phyloP scores from a whole-genome alignment of 2,888 invertebrate species.

The Lycaena phlaeas region DNA sequence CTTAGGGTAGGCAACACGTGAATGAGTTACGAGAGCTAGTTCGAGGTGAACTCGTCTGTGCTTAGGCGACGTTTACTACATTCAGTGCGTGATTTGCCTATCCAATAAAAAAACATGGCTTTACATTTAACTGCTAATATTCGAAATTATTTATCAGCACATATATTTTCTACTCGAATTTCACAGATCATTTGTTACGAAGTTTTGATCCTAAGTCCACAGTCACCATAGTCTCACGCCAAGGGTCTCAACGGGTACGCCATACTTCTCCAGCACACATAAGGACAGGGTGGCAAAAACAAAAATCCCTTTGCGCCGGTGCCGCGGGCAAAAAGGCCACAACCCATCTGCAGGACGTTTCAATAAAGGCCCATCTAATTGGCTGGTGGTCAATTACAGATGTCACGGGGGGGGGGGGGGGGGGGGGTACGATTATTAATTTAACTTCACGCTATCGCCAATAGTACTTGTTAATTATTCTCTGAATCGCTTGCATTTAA shows the following conservation, averaged over 20 bases:
- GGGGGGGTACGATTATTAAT: not conserved
- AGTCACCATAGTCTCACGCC: not conserved
- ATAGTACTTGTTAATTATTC: not conserved
- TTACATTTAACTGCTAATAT: too few relatives aligned
- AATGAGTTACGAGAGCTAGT: too few relatives aligned
- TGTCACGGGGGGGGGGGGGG: not conserved
- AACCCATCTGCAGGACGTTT: constrained; percentile 45
- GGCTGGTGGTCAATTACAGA: constrained; percentile 43
- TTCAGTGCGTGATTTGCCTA: too few relatives aligned
- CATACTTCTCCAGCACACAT: constrained; percentile 15
- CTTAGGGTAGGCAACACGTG: too few relatives aligned
- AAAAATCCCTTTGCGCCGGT: constrained; percentile 37
- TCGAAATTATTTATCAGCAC: too few relatives aligned
- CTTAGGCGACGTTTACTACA: too few relatives aligned
- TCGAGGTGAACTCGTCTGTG: too few relatives aligned
- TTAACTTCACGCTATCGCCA: constrained; percentile 5
- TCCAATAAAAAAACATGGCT: too few relatives aligned
- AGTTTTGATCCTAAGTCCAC: not conserved
- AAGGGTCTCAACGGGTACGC: not conserved
- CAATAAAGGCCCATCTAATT: constrained; percentile 57
- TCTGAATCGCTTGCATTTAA: not conserved
- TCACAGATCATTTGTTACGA: not conserved
- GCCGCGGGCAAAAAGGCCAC: constrained; percentile 34
- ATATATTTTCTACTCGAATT: too few relatives aligned
- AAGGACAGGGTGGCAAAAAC: constrained; percentile 16